Evolutionary conservation across 2,888 invertebrate species (phyloP).

Genomic region (Rhogogaster chlorosoma): DNA sequence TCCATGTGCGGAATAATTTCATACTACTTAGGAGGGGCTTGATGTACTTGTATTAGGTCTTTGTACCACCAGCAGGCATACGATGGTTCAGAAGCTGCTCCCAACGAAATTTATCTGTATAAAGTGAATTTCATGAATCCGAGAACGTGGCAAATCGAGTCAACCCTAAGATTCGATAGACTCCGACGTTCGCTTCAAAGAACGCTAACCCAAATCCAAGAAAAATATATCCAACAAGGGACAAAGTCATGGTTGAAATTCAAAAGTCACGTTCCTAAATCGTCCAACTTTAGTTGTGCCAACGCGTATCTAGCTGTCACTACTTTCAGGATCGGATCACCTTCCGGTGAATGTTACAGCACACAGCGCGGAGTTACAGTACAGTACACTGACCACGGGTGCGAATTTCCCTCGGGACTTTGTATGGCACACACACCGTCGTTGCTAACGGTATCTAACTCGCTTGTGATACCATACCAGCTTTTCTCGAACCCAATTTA

Average conservation of each 20-base stretch:
- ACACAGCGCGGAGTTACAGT: neutral
- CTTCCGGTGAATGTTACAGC: constrained; percentile 17
- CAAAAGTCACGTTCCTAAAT: neutral
- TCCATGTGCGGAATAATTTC: constrained; percentile 25
- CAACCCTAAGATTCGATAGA: constrained; percentile 36
- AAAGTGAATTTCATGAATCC: constrained; percentile 40
- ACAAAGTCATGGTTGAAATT: constrained; percentile 15
- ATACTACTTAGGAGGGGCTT: constrained; percentile 5
- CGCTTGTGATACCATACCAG: neutral
- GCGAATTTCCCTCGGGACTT: constrained; percentile 71
- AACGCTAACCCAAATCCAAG: constrained; percentile 27
- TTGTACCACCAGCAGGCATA: neutral
- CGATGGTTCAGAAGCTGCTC: neutral
- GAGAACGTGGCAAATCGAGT: constrained; percentile 23
- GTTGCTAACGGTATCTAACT: constrained; percentile 6
- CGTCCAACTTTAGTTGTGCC: neutral
- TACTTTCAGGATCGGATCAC: constrained; percentile 25
- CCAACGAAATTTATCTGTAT: constrained; percentile 8
- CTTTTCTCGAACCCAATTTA: constrained; percentile 38
- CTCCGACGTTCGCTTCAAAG: constrained; percentile 23
- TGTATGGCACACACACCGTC: neutral
- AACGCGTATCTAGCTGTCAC: neutral
- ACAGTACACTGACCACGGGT: constrained; percentile 63
- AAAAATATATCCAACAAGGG: constrained; percentile 1
- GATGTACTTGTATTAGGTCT: constrained; percentile 1